phyloP scores from a whole-genome alignment of 1,140 invertebrate genomes.

The Heterodera carotae region DNA sequence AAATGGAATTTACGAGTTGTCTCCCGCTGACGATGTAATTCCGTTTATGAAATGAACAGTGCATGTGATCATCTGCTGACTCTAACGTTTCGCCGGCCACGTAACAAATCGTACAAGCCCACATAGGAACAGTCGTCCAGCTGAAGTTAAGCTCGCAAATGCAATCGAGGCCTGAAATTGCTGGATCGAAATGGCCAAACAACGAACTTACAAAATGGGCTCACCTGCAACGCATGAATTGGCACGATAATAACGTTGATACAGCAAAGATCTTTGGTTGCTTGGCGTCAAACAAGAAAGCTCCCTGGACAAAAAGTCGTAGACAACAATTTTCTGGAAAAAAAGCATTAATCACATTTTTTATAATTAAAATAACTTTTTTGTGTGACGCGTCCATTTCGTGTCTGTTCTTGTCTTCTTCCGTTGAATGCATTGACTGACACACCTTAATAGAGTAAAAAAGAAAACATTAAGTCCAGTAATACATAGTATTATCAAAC shows the following conservation, averaged over 20 bases:
- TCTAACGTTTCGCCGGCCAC: conserved; percentile 38
- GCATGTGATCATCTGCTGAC: conserved; percentile 37
- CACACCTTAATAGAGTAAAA: too few relatives aligned
- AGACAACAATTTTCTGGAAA: conserved; percentile 44
- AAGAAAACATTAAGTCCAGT: too few relatives aligned
- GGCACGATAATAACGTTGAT: conserved; percentile 35
- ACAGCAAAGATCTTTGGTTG: conserved; percentile 25
- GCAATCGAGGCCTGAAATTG: conserved; percentile 31
- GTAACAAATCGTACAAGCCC: conserved; percentile 42
- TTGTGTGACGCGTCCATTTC: conserved; percentile 40
- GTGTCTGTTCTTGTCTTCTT: conserved; percentile 36
- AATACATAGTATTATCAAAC: too few relatives aligned
- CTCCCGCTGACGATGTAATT: conserved; percentile 30
- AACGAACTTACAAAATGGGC: neutral
- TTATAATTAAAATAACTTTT: conserved; percentile 16
- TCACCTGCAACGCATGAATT: conserved; percentile 39
- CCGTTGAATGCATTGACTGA: conserved; percentile 37
- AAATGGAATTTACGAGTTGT: neutral
- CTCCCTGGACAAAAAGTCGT: conserved; percentile 38
- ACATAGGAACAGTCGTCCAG: conserved; percentile 34
- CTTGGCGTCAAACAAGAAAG: conserved; percentile 36
- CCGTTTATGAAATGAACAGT: conserved; percentile 35
- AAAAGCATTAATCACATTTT: conserved; percentile 21
- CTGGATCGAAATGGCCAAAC: neutral
- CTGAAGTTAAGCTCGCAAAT: conserved; percentile 42